Percentiles rank a stretch among this genome's conserved stretches.
phyloP scores from a whole-genome alignment of 2,888 invertebrate species.

The Erpobdella octoculata region DNA sequence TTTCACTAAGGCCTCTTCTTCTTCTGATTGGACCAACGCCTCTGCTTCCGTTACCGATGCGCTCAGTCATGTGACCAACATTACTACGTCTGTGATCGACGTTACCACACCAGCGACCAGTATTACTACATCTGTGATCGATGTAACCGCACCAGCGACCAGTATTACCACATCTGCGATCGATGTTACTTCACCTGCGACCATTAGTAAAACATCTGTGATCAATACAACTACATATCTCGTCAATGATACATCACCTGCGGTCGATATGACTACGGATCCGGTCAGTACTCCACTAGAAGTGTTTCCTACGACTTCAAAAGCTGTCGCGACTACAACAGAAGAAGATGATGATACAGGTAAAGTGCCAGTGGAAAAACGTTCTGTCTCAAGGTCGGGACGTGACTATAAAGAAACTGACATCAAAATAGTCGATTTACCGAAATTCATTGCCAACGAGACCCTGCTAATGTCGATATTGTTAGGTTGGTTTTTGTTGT shows the following conservation, averaged over 20 bases:
- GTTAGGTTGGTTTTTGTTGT: no score
- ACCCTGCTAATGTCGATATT: no score
- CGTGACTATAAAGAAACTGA: no score
- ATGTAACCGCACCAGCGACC: not conserved
- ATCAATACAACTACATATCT: not conserved
- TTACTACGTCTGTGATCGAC: not conserved
- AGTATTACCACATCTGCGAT: not conserved
- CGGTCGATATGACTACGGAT: not conserved
- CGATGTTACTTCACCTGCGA: not conserved
- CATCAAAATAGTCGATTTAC: no score
- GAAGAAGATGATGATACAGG: no score
- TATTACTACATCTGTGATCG: not conserved
- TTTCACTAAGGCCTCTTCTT: no score
- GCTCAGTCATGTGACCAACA: not conserved
- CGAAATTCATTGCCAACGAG: no score
- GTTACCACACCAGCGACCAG: no score
- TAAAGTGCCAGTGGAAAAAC: no score
- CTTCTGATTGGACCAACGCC: no score
- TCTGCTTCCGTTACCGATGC: not conserved
- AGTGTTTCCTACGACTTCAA: not conserved
- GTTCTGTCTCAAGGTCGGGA: no score
- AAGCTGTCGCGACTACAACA: not conserved
- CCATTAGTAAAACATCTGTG: not conserved
- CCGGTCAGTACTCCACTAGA: not conserved
- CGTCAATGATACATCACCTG: not conserved